phyloP scores from a whole-genome alignment of 2,797 vertebrate genomes.

The Gymnodraco acuticeps region DNA sequence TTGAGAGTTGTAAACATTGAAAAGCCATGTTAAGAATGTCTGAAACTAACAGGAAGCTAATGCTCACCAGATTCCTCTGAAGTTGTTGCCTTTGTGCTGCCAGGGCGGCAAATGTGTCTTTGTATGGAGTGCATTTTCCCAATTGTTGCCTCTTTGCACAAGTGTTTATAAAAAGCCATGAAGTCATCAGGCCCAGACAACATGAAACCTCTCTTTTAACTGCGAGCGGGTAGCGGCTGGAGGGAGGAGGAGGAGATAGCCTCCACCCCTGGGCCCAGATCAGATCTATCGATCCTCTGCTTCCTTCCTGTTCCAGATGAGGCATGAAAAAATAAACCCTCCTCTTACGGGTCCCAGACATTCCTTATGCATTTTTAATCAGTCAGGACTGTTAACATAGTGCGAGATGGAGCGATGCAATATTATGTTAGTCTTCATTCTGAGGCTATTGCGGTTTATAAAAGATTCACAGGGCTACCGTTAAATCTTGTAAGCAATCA shows the following conservation, averaged over 20 bases:
- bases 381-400: constrained; percentile 80
- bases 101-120: constrained; percentile 19
- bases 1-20: constrained; percentile 29
- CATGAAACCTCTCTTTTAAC: constrained; percentile 73
- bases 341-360: constrained; percentile 80
- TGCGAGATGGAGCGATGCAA: constrained; percentile 73
- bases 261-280: constrained; percentile 73
- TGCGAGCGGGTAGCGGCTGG: constrained; percentile 55
- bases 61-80: constrained; percentile 20
- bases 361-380: constrained; percentile 85
- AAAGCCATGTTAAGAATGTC: constrained; percentile 50
- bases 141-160: constrained; percentile 31
- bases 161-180: constrained; percentile 66
- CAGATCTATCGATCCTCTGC: constrained; percentile 82
- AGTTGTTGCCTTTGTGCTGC: constrained; percentile 14
- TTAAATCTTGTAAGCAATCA: constrained; percentile 67
- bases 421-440: constrained; percentile 63
- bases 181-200: constrained; percentile 68
- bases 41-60: constrained; percentile 47
- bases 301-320: constrained; percentile 84
- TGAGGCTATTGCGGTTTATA: constrained; percentile 61
- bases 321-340: constrained; percentile 81
- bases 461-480: constrained; percentile 60
- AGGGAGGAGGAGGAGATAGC: constrained; percentile 63
- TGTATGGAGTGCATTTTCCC: constrained; percentile 37